These are phyloP conservation scores for Vollenhovia emeryi DNA, from an alignment of 1,140 invertebrate genomes.

Conservation along the genomic window DNA sequence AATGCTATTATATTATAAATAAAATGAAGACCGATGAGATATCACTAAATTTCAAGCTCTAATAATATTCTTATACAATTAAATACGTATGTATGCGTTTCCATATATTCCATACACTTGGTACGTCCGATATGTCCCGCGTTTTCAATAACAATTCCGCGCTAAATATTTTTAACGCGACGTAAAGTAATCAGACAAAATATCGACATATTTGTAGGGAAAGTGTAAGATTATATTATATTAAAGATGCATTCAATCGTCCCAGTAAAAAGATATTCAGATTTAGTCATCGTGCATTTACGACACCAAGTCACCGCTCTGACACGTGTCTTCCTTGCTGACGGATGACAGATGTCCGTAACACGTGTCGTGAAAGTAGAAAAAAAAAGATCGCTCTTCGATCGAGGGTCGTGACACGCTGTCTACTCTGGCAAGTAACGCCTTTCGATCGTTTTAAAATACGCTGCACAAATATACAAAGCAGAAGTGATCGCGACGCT, in stretches of 20 bases:
- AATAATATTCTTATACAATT: neutral
- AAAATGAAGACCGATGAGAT: neutral
- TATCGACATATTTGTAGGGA: neutral
- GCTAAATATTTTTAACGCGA: conserved; percentile 9
- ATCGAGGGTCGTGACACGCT: conserved; percentile 46
- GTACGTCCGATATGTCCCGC: no score
- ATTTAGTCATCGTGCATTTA: conserved; percentile 67
- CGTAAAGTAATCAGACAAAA: neutral
- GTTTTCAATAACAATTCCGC: neutral
- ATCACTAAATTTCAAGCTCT: neutral
- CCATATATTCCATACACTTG: neutral
- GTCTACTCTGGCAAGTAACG: conserved; percentile 36
- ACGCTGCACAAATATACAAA: conserved; percentile 13
- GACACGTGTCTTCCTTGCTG: conserved; percentile 68
- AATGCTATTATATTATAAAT: neutral
- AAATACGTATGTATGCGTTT: neutral
- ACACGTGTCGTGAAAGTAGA: conserved; percentile 51
- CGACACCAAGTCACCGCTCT: conserved; percentile 51
- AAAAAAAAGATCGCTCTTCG: conserved; percentile 62
- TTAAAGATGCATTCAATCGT: neutral
- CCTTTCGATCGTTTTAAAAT: conserved; percentile 39
- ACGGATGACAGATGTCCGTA: conserved; percentile 73
- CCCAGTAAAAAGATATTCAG: conserved; percentile 30
- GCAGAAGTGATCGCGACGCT: conserved; percentile 4
- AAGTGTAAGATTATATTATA: conserved; percentile 12